A percentile compares a stretch with the other conserved stretches of the same genome.
phyloP scores from a whole-genome alignment of 2,797 vertebrate species.

The Coccyzus lansbergi region DNA sequence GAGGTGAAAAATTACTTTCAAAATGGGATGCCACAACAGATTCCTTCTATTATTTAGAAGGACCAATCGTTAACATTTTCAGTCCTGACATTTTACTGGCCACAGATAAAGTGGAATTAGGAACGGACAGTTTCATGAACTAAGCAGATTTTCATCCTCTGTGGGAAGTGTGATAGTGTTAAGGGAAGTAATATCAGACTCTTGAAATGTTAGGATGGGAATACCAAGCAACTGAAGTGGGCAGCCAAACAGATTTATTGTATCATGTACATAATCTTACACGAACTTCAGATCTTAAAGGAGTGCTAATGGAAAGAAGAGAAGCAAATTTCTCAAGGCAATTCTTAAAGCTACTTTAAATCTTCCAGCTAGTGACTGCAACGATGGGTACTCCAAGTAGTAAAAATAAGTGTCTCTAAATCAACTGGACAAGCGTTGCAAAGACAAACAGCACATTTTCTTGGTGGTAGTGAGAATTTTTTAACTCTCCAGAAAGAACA shows the following conservation, averaged over 20 bases:
- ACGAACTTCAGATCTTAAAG: constrained; percentile 25
- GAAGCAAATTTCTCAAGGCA: constrained; percentile 29
- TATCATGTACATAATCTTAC: constrained; percentile 46
- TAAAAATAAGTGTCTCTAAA: constrained; percentile 58
- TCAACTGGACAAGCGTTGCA: constrained; percentile 56
- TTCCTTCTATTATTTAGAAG: not conserved
- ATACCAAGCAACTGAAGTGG: constrained; percentile 64
- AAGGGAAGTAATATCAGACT: constrained; percentile 45
- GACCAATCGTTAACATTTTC: not conserved
- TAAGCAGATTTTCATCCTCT: constrained; percentile 46
- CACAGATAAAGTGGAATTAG: not conserved
- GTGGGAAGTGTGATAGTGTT: constrained; percentile 20
- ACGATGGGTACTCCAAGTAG: constrained; percentile 35
- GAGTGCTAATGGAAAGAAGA: constrained; percentile 65
- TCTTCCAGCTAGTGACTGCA: constrained; percentile 33
- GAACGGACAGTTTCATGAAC: not conserved
- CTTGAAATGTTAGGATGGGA: constrained; percentile 61
- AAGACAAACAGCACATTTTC: constrained; percentile 58
- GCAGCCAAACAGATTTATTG: constrained; percentile 65
- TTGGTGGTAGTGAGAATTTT: constrained; percentile 30
- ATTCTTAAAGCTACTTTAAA: constrained; percentile 59
- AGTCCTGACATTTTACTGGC: not conserved
- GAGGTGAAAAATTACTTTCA: not conserved
- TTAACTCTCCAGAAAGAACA: not conserved
- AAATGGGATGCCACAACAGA: not conserved